Evolutionary conservation across 2,888 invertebrate genomes (phyloP).

Genomic region (Drosophila gaucha): DNA sequence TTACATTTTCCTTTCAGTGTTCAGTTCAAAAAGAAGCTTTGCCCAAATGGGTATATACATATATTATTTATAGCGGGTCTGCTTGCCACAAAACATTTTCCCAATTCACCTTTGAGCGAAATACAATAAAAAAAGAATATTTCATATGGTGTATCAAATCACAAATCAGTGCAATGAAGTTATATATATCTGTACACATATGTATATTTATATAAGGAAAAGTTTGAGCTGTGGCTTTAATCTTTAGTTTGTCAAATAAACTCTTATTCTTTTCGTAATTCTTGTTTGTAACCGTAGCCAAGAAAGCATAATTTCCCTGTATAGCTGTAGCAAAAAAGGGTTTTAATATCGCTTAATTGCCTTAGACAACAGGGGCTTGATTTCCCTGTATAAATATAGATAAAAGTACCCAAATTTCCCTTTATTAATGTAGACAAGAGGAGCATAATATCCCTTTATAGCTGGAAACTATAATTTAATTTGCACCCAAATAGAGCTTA

Average conservation of each 20-base stretch:
- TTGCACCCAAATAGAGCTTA: neutral
- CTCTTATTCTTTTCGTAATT: neutral
- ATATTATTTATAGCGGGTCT: slow-evolving; percentile 8
- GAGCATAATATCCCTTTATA: too few species aligned
- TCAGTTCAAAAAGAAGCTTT: slow-evolving; percentile 9
- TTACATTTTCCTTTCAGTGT: slow-evolving; percentile 10
- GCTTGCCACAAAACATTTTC: neutral
- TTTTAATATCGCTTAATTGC: too few species aligned
- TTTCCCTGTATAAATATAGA: neutral
- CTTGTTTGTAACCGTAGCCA: neutral
- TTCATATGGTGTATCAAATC: neutral
- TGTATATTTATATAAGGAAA: too few species aligned
- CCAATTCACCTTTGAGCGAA: neutral
- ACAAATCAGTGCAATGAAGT: neutral
- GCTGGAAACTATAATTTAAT: too few species aligned
- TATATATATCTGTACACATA: too few species aligned
- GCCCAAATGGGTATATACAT: slow-evolving; percentile 3
- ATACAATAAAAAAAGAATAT: neutral
- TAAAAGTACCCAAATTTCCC: too few species aligned
- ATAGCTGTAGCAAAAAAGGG: too few species aligned
- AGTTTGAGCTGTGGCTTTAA: neutral
- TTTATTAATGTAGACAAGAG: too few species aligned
- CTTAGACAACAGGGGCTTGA: neutral
- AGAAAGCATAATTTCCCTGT: neutral
- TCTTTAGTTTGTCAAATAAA: too few species aligned